Percentiles rank a stretch among this genome's conserved stretches.
Evolutionary conservation across 2,797 vertebrate species (phyloP).

Genomic region (Discoglossus pictus): DNA sequence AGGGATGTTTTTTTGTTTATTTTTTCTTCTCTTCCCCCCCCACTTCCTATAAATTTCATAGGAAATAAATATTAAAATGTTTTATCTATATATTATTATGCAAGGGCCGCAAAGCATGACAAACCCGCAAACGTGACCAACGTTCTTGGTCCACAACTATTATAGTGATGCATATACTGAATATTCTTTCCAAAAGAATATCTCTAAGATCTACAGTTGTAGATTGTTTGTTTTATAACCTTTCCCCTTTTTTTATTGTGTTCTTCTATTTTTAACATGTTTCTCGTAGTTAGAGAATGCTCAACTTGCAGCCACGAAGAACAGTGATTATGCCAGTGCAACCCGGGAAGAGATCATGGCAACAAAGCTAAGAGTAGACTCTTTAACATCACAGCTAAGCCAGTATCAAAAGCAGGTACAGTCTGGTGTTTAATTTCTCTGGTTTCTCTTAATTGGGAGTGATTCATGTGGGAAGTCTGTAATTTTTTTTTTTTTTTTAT

Average conservation of each 20-base stretch:
- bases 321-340: conserved; percentile 61
- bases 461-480: too few relatives aligned
- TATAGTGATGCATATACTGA: too few relatives aligned
- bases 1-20: too few relatives aligned
- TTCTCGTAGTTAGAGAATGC: conserved; percentile 76
- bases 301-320: conserved; percentile 68
- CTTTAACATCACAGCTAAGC: conserved; percentile 69
- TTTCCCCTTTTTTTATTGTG: not conserved
- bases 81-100: too few relatives aligned
- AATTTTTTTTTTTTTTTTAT: not conserved
- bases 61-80: too few relatives aligned
- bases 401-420: conserved; percentile 72
- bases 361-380: conserved; percentile 66
- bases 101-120: too few relatives aligned
- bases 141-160: too few relatives aligned
- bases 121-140: too few relatives aligned
- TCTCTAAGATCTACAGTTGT: too few relatives aligned
- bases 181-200: too few relatives aligned
- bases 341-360: conserved; percentile 74
- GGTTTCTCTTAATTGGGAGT: not conserved
- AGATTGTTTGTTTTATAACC: too few relatives aligned
- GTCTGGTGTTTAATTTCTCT: not conserved
- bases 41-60: conserved; percentile 19
- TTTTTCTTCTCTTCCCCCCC: too few relatives aligned
- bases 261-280: not conserved